Conservation (phyloP, 2,797 vertebrate species). For the Sebastolobus alascanus region DNA sequence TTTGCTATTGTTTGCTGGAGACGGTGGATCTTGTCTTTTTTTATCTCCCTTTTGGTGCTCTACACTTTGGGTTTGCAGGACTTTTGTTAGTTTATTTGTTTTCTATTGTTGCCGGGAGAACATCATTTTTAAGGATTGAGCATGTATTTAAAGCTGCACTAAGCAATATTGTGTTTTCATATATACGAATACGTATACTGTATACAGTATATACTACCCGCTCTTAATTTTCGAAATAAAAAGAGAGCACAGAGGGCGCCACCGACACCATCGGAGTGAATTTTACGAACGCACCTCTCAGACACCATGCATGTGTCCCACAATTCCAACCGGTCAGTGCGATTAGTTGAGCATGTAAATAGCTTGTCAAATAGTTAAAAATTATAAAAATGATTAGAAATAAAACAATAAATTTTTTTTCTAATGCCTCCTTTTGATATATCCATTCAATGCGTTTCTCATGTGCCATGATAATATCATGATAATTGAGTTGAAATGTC, state of each 20-base stretch:
- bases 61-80: not conserved
- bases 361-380: not conserved
- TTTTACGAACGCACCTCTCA: not conserved
- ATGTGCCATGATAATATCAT: not conserved
- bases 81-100: not conserved
- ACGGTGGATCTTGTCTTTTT: constrained; percentile 6
- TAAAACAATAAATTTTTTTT: no score
- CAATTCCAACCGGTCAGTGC: not conserved
- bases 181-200: not conserved
- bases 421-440: no score
- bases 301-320: not conserved
- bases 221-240: no score
- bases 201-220: no score
- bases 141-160: not conserved
- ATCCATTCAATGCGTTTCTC: not conserved
- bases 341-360: not conserved
- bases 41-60: not conserved
- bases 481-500: not conserved
- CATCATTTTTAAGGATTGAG: not conserved
- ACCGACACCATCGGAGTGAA: not conserved
- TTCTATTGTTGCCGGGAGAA: not conserved
- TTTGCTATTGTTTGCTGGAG: constrained; percentile 41
- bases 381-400: no score
- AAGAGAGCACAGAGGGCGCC: not conserved
- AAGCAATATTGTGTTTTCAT: not conserved